A percentile compares a stretch with the other conserved stretches of the same genome.
Evolutionary conservation across 2,113 vertebrate genomes (phyloP).

Genomic region (Ceyx margarethae): DNA sequence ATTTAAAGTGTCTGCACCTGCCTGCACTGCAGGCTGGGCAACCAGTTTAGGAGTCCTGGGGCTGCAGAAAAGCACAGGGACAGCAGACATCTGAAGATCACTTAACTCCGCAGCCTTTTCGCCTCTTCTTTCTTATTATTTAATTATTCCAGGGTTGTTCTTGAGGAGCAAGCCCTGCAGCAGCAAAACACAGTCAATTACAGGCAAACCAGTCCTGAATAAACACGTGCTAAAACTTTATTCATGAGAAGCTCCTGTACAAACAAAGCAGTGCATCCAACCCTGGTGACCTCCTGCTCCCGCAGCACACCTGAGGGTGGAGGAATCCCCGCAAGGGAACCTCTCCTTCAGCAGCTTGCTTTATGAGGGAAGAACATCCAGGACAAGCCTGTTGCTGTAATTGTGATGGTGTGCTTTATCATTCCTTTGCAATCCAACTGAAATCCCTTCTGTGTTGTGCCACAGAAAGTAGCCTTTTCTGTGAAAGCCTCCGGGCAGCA

Average conservation of each 20-base stretch:
- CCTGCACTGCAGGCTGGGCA: neutral
- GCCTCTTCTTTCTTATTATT: neutral
- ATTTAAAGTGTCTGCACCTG: neutral
- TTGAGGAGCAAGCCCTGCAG: neutral
- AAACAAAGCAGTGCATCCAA: accelerated
- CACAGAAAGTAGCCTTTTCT: neutral
- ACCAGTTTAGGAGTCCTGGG: neutral
- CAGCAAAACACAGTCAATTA: neutral
- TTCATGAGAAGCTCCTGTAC: neutral
- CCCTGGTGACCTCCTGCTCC: neutral
- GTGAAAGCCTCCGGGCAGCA: neutral
- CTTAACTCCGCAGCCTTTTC: neutral
- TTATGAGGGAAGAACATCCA: neutral
- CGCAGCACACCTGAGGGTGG: neutral
- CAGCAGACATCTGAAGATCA: neutral
- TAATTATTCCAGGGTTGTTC: neutral
- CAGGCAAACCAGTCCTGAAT: neutral
- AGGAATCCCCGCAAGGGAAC: neutral
- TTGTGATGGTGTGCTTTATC: neutral
- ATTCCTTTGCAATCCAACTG: neutral
- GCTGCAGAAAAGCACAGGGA: neutral
- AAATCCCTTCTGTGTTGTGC: neutral
- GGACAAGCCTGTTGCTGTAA: neutral
- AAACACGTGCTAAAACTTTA: neutral
- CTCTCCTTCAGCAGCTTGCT: neutral